Conservation (phyloP, 2,113 vertebrate genomes). For the Agelaius phoeniceus region DNA sequence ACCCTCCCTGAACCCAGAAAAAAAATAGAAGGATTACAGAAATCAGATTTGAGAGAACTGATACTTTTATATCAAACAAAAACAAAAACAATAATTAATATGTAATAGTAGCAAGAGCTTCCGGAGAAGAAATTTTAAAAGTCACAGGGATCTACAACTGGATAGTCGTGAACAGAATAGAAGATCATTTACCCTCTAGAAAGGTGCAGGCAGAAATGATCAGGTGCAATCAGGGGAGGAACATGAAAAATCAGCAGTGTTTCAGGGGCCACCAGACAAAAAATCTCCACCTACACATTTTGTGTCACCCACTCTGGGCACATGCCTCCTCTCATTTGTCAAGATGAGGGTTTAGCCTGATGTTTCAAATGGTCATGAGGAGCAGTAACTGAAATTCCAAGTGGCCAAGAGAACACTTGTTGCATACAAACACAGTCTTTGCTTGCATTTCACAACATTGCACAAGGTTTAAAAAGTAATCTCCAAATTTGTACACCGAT, state of each 20-base stretch:
- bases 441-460: background rate
- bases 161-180: background rate
- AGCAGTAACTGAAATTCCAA: background rate
- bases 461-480: background rate
- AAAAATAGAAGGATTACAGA: background rate
- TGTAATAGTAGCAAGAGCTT: background rate
- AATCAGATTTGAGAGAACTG: background rate
- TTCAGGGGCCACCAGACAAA: background rate
- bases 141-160: background rate
- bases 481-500: background rate
- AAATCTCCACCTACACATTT: background rate
- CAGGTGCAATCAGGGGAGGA: rapidly evolving
- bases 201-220: background rate
- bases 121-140: background rate
- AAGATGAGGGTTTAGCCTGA: background rate
- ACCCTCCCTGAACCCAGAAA: background rate
- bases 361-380: background rate
- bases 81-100: rapidly evolving
- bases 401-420: background rate
- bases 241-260: rapidly evolving
- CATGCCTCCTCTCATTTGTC: background rate
- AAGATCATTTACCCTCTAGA: background rate
- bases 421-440: background rate
- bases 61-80: background rate
- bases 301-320: background rate